Conservation (phyloP, 2,113 vertebrate species). For the Oncorhynchus gorbuscha region DNA sequence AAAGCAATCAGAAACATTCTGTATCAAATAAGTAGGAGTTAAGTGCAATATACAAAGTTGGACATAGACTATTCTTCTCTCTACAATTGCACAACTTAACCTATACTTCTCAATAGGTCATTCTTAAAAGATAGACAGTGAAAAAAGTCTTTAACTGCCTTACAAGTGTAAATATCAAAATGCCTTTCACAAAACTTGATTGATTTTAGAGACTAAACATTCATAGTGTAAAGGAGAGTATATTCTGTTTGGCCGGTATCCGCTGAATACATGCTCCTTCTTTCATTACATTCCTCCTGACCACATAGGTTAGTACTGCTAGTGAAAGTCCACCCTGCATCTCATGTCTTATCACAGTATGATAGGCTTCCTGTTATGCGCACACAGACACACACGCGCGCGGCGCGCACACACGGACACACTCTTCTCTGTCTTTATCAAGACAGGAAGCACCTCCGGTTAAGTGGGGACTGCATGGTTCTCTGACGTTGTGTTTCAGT, state of each 20-base stretch:
- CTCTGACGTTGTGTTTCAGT: constrained; percentile 14
- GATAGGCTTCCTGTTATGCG: not conserved
- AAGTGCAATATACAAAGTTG: constrained; percentile 43
- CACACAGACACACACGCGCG: not conserved
- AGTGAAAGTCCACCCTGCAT: not conserved
- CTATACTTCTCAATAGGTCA: not conserved
- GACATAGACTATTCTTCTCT: constrained; percentile 2
- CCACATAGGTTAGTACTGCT: not conserved
- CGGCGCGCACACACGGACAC: constrained; percentile 2
- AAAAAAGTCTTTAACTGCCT: not conserved
- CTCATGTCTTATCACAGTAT: not conserved
- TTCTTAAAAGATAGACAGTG: not conserved
- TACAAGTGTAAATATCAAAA: not conserved
- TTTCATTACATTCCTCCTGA: not conserved
- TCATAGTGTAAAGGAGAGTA: not conserved
- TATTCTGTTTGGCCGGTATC: not conserved
- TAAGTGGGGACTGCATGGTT: constrained; percentile 27
- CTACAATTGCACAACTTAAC: constrained; percentile 32
- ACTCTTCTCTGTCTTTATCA: not conserved
- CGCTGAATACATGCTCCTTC: not conserved
- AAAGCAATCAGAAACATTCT: constrained; percentile 25
- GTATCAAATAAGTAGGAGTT: not conserved
- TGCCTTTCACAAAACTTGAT: not conserved
- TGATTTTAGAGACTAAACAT: not conserved
- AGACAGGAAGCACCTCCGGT: constrained; percentile 56